Evolutionary conservation across 2,797 vertebrate species (phyloP).

Genomic region (Eutrigla gurnardus): DNA sequence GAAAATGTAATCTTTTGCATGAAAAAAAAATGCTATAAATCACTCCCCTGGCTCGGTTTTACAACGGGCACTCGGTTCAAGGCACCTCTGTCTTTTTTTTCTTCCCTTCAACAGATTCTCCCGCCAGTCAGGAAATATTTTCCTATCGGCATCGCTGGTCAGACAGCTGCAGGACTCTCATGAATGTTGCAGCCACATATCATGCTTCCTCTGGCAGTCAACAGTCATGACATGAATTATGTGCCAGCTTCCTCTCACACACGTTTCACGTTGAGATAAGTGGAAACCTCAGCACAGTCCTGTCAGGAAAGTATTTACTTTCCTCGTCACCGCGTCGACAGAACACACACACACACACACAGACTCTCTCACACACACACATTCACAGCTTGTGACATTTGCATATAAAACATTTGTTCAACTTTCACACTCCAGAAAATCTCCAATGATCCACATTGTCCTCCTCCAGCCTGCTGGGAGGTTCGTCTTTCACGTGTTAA

Average conservation of each 20-base stretch:
- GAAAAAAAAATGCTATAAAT: constrained; percentile 64
- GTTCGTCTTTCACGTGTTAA: constrained; percentile 28
- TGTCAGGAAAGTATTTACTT: constrained; percentile 67
- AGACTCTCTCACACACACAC: constrained; percentile 35
- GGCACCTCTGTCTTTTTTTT: constrained; percentile 45
- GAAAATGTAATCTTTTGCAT: constrained; percentile 47
- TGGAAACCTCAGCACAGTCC: constrained; percentile 52
- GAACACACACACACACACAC: constrained; percentile 43
- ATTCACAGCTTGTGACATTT: constrained; percentile 48
- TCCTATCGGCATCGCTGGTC: constrained; percentile 42
- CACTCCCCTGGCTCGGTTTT: constrained; percentile 49
- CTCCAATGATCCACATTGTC: constrained; percentile 17
- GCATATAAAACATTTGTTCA: constrained; percentile 61
- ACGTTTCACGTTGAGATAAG: constrained; percentile 63
- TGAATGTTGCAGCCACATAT: constrained; percentile 69
- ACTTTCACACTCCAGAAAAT: constrained; percentile 47
- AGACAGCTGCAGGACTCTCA: constrained; percentile 68
- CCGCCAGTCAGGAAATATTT: constrained; percentile 46
- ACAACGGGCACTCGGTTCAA: constrained; percentile 41
- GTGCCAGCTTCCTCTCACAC: constrained; percentile 60
- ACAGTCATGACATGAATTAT: constrained; percentile 68
- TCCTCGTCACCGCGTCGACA: constrained; percentile 35
- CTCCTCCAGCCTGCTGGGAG: constrained; percentile 19
- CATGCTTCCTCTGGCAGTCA: constrained; percentile 63
- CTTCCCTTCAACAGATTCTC: constrained; percentile 44